Evolutionary conservation across 2,113 vertebrate species (phyloP), one percentile per base, ranked within the genome.

Genomic region (Lepisosteus osseus): DNA sequence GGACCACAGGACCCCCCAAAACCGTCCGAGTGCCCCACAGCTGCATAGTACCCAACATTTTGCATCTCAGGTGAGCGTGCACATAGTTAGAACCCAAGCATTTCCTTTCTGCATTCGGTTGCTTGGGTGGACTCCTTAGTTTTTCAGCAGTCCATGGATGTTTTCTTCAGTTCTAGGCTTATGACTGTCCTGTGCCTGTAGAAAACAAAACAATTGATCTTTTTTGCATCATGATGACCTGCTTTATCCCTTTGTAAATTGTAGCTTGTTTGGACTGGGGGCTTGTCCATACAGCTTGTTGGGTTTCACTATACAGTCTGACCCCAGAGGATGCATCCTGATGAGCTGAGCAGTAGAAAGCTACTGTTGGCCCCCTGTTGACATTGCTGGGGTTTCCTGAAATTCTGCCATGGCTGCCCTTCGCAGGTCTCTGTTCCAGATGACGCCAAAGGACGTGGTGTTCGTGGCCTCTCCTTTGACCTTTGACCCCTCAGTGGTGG

Each of bases 401-500:
- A 65, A 29, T 8, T 11, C 62, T 13, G 11, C 12, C 8, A 65
- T 54, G 15, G 62, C 56, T 59, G 72, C 64, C 85, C 61, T 86
- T 79, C 84, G 70, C 43, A 99, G 97, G 62, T 84, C 87, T 42
- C 76, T 98, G 76, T 97, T 97, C 85, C 84, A 91, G 79, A 76
- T 98, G 77, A 92, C 86, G 2, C 69, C 82, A 15, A 83, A 93
- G 4, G 97, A 99, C 78, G 61, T 92, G 69, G 85, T 99, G 0
- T 96, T 99, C 78, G 82, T 99, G 70, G 95, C 97, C 29, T 97
- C 97, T 9, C 93, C 96, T 12, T 83, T 99, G 72, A 98, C 96
- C 2, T 99, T 99, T 88, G 97, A 99, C 82, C 97, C 97, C 0
- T 99, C 97, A 2, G 94, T 95, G 74, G 91, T 99, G 80, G 97